Evolutionary conservation across 2,797 vertebrate genomes (phyloP), one percentile per base, ranked within the genome.

Genomic region (Atherinosoma microstoma): DNA sequence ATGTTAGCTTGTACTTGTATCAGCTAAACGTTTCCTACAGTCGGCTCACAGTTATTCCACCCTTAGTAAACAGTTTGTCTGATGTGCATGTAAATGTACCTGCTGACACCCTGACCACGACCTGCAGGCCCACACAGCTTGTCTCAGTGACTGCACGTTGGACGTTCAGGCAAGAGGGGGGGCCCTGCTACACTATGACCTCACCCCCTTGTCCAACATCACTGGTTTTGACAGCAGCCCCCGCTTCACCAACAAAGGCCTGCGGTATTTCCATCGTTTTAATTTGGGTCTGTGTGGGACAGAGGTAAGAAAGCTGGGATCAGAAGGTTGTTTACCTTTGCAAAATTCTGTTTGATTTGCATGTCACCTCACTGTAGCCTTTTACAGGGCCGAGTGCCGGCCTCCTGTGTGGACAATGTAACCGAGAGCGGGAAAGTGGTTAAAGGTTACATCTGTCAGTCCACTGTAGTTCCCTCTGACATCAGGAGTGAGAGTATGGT

Each of bases 221-320:
- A 83, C 94, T 0, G 70, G 90, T 6, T 91, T 97, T 83, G 73
- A 92, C 64, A 96, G 94, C 51, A 87, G 90, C n/a, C 93, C 96
- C 3, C 95, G 96, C 72, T 99, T 99, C 93, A 98, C 98, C 73
- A 93, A 78, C 80, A 97, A 95, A 91, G 98, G 98, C 64, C 93
- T 97, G 78, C 94, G 91, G 73, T 99, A 97, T 82, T 96, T 95
- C 83, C 96, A 97, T 40, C 92, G 85, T 75, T 98, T 98, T 86
- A 96, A 85, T 77, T 59, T 99, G 70, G 95, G 90, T 62, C 94
- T 98, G 71, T 99, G 98, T 53, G 97, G 98, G 42, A 91, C 94
- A 73, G 92, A 98, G 95, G 98, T 98, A 91, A 93, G 77, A 47
- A 36, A 15, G 15, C 47, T 32, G 22, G 2, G 5, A 13, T 64